phyloP scores from a whole-genome alignment of 2,888 invertebrate species.

The Pammene fasciana region DNA sequence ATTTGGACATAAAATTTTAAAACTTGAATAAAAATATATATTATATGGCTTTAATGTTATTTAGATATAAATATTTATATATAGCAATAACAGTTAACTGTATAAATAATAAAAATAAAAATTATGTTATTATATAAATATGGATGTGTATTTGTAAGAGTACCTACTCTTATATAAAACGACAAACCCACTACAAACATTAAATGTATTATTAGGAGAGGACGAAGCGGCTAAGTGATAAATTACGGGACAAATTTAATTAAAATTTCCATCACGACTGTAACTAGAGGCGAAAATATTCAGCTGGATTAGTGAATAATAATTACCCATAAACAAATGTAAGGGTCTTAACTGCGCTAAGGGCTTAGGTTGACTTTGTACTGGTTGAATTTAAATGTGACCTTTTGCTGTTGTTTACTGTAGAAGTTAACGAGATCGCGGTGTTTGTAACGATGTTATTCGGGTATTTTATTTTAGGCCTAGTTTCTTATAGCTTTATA shows the following conservation, averaged over 20 bases:
- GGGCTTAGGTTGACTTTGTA: slow-evolving; percentile 50
- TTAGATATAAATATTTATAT: no score
- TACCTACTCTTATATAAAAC: no score
- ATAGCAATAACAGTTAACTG: no score
- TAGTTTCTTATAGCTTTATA: neutral
- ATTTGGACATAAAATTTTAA: no score
- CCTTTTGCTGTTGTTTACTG: slow-evolving; percentile 48
- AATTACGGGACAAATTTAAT: slow-evolving; percentile 45
- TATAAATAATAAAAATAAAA: no score
- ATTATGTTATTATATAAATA: no score
- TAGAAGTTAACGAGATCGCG: neutral
- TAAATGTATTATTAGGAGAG: neutral
- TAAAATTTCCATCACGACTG: slow-evolving; percentile 51
- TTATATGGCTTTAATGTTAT: no score
- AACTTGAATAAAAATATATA: no score
- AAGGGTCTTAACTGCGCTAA: slow-evolving; percentile 52
- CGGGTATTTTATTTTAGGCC: neutral
- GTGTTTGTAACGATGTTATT: slow-evolving; percentile 9
- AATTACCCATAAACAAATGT: slow-evolving; percentile 51
- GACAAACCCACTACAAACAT: no score
- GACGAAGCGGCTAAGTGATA: slow-evolving; percentile 43
- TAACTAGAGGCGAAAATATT: slow-evolving; percentile 47
- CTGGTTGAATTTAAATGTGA: slow-evolving; percentile 51
- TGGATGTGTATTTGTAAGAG: no score
- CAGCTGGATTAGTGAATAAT: slow-evolving; percentile 53